Evolutionary conservation across 2,797 vertebrate genomes (phyloP).

Genomic region (Tragopan temminckii): DNA sequence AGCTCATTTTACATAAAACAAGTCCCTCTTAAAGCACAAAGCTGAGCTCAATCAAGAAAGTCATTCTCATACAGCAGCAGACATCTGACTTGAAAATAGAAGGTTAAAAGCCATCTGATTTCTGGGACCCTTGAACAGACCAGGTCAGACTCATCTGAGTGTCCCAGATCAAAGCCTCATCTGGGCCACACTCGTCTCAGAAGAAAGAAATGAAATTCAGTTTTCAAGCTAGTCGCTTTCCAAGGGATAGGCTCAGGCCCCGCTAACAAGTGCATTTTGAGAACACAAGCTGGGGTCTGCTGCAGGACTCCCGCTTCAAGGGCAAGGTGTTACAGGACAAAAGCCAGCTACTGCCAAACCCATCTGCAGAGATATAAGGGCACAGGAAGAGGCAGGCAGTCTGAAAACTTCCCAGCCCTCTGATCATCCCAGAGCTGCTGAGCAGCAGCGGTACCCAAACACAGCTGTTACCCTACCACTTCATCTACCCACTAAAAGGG

Average conservation of each 20-base stretch:
- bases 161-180: slow-evolving; percentile 48
- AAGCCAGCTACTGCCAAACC: background rate
- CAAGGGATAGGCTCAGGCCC: background rate
- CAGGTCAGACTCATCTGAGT: background rate
- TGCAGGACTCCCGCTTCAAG: background rate
- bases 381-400: background rate
- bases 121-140: background rate
- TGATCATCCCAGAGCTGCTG: accelerated
- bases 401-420: background rate
- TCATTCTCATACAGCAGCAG: background rate
- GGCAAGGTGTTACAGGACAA: accelerated
- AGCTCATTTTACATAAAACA: background rate
- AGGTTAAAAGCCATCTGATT: background rate
- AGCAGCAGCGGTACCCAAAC: background rate
- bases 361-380: background rate
- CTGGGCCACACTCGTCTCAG: background rate
- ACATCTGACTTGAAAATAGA: background rate
- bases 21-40: background rate
- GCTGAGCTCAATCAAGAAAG: background rate
- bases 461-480: background rate
- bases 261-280: background rate
- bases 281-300: background rate
- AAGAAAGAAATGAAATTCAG: background rate
- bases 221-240: background rate
- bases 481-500: background rate